Evolutionary conservation across 2,113 vertebrate species (phyloP).

Genomic region (Opisthocomus hoazin): DNA sequence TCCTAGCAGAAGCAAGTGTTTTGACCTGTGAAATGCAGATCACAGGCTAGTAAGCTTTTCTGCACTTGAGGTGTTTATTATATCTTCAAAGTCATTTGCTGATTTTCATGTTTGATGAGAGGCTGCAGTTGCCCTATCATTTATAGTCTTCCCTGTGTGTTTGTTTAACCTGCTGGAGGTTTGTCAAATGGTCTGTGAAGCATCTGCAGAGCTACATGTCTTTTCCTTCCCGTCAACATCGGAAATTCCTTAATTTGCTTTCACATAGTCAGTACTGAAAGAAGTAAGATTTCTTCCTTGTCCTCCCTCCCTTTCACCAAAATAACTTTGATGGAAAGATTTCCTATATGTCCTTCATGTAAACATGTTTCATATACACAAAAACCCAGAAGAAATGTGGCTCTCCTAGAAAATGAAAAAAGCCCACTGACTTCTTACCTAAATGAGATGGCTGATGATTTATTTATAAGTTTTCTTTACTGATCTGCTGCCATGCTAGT

Average conservation of each 20-base stretch:
- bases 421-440: not conserved
- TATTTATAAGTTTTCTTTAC: not conserved
- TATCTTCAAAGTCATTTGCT: constrained; percentile 41
- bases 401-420: not conserved
- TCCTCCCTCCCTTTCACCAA: not conserved
- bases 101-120: constrained; percentile 32
- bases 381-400: not conserved
- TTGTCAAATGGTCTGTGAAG: constrained; percentile 21
- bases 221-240: not conserved
- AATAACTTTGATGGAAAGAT: not conserved
- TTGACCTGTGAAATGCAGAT: constrained; percentile 41
- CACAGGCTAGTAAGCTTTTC: constrained; percentile 6
- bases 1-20: not conserved
- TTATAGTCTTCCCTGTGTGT: not conserved
- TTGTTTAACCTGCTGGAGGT: constrained; percentile 46
- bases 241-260: not conserved
- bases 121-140: constrained; percentile 12
- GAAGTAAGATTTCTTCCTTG: not conserved
- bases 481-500: not conserved
- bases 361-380: not conserved
- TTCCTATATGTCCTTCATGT: not conserved
- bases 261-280: not conserved
- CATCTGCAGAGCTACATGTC: not conserved
- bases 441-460: not conserved
- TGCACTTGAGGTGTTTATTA: constrained; percentile 29